These are phyloP conservation scores for Acanthoscelides obtectus DNA, from an alignment of 2,888 invertebrate genomes.

Conservation along the genomic window DNA sequence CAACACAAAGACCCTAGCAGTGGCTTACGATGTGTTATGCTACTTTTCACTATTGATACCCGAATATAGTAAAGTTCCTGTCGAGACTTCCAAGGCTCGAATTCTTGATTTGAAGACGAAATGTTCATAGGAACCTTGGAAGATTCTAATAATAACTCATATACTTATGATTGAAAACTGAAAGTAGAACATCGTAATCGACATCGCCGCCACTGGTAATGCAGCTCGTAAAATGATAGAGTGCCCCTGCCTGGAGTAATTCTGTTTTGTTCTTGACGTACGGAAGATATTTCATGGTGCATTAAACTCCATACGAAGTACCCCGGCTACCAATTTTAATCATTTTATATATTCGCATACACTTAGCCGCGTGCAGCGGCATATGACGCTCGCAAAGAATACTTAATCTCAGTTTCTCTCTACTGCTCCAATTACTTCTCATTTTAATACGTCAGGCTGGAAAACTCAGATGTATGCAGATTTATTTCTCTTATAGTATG, in stretches of 20 bases:
- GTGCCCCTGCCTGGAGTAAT: neutral
- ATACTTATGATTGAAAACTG: no score
- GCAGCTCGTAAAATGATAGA: neutral
- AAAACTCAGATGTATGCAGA: no score
- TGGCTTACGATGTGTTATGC: no score
- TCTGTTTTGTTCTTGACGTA: neutral
- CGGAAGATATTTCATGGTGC: neutral
- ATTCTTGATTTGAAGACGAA: no score
- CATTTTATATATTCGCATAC: neutral
- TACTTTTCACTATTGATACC: no score
- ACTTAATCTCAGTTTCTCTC: neutral
- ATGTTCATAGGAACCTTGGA: no score
- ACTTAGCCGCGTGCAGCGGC: neutral
- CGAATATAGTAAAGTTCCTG: no score
- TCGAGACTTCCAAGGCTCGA: no score
- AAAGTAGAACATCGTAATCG: no score
- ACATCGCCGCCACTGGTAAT: neutral
- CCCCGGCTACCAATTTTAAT: neutral
- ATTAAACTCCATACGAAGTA: neutral
- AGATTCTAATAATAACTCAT: no score
- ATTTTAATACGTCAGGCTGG: neutral
- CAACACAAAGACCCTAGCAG: no score
- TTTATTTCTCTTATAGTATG: no score
- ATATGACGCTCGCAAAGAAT: neutral
- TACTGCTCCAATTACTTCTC: neutral